Percentiles rank a stretch among this genome's conserved stretches.
phyloP scores from a whole-genome alignment of 64 coral and sea anemone genomes.

The Pocillopora damicornis region DNA sequence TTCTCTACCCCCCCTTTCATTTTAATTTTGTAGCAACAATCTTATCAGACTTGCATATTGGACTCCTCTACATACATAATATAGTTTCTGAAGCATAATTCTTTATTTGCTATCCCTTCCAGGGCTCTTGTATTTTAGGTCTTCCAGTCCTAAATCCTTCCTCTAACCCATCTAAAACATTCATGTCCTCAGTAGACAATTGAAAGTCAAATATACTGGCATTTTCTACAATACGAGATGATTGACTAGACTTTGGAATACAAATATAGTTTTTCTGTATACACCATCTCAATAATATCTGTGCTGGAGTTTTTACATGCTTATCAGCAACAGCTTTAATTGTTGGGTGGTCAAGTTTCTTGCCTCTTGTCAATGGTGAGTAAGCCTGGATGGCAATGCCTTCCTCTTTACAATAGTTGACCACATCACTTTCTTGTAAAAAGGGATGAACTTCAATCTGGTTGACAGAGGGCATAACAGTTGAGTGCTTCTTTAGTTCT shows the following conservation, averaged over 20 bases:
- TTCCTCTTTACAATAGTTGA: constrained; percentile 67
- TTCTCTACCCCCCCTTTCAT: too few relatives aligned
- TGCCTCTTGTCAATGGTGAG: constrained; percentile 83
- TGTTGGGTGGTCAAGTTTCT: constrained; percentile 63
- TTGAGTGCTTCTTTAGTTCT: constrained; percentile 67
- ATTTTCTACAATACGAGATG: constrained; percentile 78
- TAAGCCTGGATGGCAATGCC: constrained; percentile 85
- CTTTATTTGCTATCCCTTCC: constrained; percentile 56
- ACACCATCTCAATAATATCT: constrained; percentile 81
- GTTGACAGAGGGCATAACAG: constrained; percentile 81
- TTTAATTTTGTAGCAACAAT: too few relatives aligned
- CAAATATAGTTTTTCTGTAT: constrained; percentile 82
- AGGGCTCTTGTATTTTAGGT: constrained; percentile 80
- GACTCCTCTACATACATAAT: too few relatives aligned
- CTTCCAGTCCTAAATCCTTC: constrained; percentile 85
- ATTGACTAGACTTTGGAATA: constrained; percentile 84
- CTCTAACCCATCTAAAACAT: constrained; percentile 72
- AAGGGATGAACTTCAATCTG: constrained; percentile 98
- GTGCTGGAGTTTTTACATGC: constrained; percentile 61
- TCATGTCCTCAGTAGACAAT: constrained; percentile 52
- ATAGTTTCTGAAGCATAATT: too few relatives aligned
- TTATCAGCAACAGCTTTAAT: constrained; percentile 50
- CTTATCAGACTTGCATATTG: too few relatives aligned
- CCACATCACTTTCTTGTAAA: constrained; percentile 68
- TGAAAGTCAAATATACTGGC: constrained; percentile 83